A percentile compares a stretch with the other conserved stretches of the same genome.
These are phyloP conservation scores for Copidosoma aretas DNA, from an alignment of 2,888 invertebrate genomes.

Conservation along the genomic window DNA sequence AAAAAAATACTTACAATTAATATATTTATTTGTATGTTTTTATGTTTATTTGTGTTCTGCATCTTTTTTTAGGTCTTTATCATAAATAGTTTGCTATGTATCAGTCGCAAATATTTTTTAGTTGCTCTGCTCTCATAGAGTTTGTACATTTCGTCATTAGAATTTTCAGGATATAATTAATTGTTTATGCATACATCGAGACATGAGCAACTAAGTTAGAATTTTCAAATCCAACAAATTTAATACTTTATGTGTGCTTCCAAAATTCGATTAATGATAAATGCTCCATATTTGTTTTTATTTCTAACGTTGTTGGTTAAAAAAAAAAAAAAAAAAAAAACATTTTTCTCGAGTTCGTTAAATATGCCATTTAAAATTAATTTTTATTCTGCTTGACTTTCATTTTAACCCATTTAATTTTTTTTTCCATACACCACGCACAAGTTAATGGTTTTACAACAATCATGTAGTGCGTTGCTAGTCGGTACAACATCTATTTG, in stretches of 20 bases:
- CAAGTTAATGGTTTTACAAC: too few relatives aligned
- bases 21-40: slow-evolving; percentile 38
- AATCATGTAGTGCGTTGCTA: too few relatives aligned
- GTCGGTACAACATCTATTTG: slow-evolving; percentile 44
- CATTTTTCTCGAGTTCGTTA: not conserved
- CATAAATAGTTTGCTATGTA: slow-evolving; percentile 30
- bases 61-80: slow-evolving; percentile 32
- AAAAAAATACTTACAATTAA: slow-evolving; percentile 56
- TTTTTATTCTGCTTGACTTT: slow-evolving; percentile 14
- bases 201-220: not conserved
- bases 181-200: not conserved
- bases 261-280: too few relatives aligned
- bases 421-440: slow-evolving; percentile 26
- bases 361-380: slow-evolving; percentile 15
- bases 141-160: slow-evolving; percentile 59
- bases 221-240: not conserved
- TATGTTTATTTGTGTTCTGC: slow-evolving; percentile 32
- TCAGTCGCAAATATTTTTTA: slow-evolving; percentile 45
- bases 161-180: slow-evolving; percentile 44
- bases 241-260: too few relatives aligned
- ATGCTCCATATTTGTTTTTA: too few relatives aligned
- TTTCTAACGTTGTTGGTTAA: too few relatives aligned
- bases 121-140: slow-evolving; percentile 48
- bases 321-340: too few relatives aligned
- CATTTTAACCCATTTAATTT: not conserved